Evolutionary conservation across 1,140 invertebrate species (phyloP).

Genomic region (Camponotus floridanus): DNA sequence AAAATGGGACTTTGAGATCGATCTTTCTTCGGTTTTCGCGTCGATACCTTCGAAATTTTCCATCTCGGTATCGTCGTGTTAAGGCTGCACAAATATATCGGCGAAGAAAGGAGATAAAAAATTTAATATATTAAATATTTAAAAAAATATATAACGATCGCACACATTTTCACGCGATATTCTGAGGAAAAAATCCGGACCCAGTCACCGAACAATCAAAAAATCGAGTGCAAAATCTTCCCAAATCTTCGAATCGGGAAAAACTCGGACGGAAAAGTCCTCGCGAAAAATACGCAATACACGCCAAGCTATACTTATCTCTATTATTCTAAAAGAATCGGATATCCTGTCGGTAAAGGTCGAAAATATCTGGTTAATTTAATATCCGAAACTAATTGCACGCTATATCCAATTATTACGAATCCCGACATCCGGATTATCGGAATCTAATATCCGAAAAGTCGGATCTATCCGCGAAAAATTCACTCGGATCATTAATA

Average conservation of each 20-base stretch:
- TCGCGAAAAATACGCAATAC: background rate
- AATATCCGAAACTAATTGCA: slow-evolving; percentile 37
- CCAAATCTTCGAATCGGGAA: background rate
- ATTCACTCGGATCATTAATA: slow-evolving; percentile 42
- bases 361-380: slow-evolving; percentile 20
- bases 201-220: slow-evolving; percentile 12
- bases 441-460: slow-evolving; percentile 37
- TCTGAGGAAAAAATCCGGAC: slow-evolving; percentile 2
- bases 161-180: too few relatives aligned
- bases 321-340: background rate
- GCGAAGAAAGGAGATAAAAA: background rate
- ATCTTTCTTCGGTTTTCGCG: background rate
- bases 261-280: background rate
- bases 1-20: background rate
- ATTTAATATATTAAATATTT: background rate
- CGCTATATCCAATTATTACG: slow-evolving; percentile 4
- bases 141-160: too few relatives aligned
- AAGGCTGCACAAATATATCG: slow-evolving; percentile 5
- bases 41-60: slow-evolving; percentile 11
- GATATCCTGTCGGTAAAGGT: background rate
- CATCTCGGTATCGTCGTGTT: slow-evolving; percentile 12
- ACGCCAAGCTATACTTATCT: background rate
- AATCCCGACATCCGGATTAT: slow-evolving; percentile 21
- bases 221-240: background rate
- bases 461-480: slow-evolving; percentile 26